Evolutionary conservation across 2,113 vertebrate species (phyloP), one percentile per base, ranked within the genome.

Genomic region (Calidris pugnax): DNA sequence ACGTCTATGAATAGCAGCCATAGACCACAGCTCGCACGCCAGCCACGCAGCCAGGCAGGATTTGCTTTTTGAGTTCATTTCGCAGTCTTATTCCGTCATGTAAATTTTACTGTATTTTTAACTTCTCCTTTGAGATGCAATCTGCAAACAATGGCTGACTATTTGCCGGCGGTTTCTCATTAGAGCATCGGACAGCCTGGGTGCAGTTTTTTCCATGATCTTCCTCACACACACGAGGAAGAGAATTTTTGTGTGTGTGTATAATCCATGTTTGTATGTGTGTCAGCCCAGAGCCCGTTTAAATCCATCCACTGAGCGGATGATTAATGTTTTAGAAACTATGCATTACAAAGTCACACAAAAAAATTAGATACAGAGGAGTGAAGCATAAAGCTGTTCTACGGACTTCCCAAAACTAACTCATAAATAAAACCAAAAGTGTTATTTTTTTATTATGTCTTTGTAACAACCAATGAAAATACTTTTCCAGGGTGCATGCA

Each of bases 1-100:
- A 60, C 62, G 33, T 72, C 97, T 97, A 97, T 93, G 96, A 98
- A 97, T 96, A 97, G 97, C 76, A 69, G 87, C 93, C 94, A 86
- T 85, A 93, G 84, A 93, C 90, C 89, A 91, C 92, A 93, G 62
- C 67, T 48, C 33, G 60, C 87, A 77, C 45, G 81, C 95, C 95
- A 96, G 94, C 67, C 7, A 67, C 37, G 39, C 91, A 47, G 41
- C 37, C 41, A 32, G 69, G 55, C 71, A 20, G 76, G 55, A 56
- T 96, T 95, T 93, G 55, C 75, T 87, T 85, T 85, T 55, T 78
- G 76, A 88, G 74, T 66, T 84, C 69, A 53, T 57, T 93, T 59
- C 45, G 56, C 81, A 89, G 86, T 45, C 39, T 92, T 82, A 74
- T 10, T 95, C 93, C 48, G 60, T 92, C 85, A 84, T 47, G 69